Evolutionary conservation across 2,113 vertebrate species (phyloP).

Genomic region (Aviceda subcristata): DNA sequence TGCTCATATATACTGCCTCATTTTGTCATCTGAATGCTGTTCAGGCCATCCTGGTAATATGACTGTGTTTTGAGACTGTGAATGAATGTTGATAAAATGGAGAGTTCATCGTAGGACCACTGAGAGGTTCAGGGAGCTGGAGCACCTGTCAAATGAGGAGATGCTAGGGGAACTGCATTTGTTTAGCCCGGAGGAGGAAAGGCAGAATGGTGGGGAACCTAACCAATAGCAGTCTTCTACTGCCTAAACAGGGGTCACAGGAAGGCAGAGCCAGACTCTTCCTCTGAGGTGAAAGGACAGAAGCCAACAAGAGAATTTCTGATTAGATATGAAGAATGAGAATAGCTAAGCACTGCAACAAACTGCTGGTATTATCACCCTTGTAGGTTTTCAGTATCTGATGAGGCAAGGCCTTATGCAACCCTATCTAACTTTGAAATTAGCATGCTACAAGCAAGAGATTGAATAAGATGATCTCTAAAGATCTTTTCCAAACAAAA

Average conservation of each 20-base stretch:
- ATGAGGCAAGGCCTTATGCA: not conserved
- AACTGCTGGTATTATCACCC: not conserved
- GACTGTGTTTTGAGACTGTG: not conserved
- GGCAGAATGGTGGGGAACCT: not conserved
- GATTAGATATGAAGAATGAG: not conserved
- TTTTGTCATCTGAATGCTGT: not conserved
- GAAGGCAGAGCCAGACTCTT: not conserved
- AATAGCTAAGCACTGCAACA: not conserved
- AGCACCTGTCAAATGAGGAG: not conserved
- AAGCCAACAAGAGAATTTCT: not conserved
- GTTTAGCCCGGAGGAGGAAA: not conserved
- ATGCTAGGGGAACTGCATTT: not conserved
- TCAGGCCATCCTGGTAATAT: not conserved
- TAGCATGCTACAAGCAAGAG: not conserved
- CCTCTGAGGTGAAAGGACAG: not conserved
- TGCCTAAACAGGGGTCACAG: not conserved
- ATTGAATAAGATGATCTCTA: not conserved
- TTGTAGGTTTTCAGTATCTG: not conserved
- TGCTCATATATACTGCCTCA: not conserved
- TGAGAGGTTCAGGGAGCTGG: not conserved
- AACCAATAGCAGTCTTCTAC: not conserved
- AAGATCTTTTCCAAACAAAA: not conserved
- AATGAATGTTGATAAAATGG: not conserved
- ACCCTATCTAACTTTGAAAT: not conserved
- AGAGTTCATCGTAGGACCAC: not conserved